These are phyloP conservation scores for Heteromurus nitidus DNA, from an alignment of 2,888 invertebrate genomes.

Conservation along the genomic window DNA sequence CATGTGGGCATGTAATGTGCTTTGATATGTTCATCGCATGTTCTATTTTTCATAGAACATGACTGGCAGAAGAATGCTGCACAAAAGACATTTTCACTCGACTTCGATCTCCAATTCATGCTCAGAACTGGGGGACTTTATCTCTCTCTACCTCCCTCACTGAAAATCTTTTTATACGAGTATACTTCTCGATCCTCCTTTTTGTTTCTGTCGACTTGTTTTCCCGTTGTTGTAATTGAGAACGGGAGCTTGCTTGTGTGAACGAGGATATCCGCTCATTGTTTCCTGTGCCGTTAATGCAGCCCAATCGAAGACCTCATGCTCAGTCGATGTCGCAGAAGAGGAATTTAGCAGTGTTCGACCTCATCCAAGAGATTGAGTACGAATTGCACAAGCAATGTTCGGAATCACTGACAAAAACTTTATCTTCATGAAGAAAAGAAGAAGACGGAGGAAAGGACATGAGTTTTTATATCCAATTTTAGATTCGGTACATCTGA, in stretches of 20 bases:
- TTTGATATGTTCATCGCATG: background rate
- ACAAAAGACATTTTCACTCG: background rate
- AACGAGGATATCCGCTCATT: background rate
- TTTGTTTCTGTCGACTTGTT: background rate
- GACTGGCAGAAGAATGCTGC: too few species aligned
- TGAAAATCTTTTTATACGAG: background rate
- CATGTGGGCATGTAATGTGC: background rate
- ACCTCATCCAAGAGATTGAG: background rate
- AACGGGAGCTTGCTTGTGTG: background rate
- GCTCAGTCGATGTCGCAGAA: too few species aligned
- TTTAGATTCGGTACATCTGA: background rate
- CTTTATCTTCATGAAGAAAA: background rate
- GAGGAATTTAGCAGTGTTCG: background rate
- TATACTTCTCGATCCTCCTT: background rate
- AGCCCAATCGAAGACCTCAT: constrained; percentile 1
- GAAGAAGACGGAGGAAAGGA: background rate
- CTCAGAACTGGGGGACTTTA: too few species aligned
- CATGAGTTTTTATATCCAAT: background rate
- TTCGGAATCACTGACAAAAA: too few species aligned
- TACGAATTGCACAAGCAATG: background rate
- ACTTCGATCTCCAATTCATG: background rate
- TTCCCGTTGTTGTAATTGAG: background rate
- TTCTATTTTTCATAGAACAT: background rate
- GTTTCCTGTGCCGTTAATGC: background rate
- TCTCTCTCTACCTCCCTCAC: background rate